Base-by-base conservation (phyloP, 1,140 invertebrate species). In the Diploscapter pachys region DNA sequence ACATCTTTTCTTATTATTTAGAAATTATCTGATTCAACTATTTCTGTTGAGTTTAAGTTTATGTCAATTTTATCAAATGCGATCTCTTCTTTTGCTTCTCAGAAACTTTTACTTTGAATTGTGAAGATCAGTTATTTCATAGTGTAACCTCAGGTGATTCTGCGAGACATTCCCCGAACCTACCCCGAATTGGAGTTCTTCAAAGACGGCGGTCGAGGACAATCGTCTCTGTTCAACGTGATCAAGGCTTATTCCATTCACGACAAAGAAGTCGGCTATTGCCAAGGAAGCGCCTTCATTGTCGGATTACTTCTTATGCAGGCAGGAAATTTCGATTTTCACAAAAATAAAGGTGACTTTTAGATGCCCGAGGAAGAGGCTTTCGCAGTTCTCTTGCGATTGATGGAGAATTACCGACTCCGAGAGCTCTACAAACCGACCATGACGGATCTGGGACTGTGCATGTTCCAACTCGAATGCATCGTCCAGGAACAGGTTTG, bases 121-220 rank as follows among this genome's bases (percentile, higher is more conserved):
- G 2, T 2, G 57, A 3, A 4, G 55, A 53, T 4, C 2, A 63
- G 13, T 52, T 48, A 67, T 51, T 72, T 78, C 78, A 54, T 9
- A 63, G 81, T 31, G 1, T 31, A 31, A 31, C 31, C 57, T 72
- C 48, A 83, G 80, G 80, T 90, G 50, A 99, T 99, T 55, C 87
- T 94, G 61, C 89, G 96, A 48, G 96, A 99, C 86, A 98, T 99
- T 76, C 94, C 95, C 0, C 89, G 97, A 59, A 99, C 96, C 0
- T 99, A 98, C 88, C 96, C 97, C 0, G 95, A 99, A 84, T 94
- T 98, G 86, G 95, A 99, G 79, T 98, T 98, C 88, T 99, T 99
- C 88, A 96, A 96, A 87, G 86, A 80, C 93, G 96, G 87, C 93
- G 95, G 0, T 89, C 93, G 49, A 94, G 99, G 87, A 0, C 96